These are phyloP conservation scores for Trachelus iudaicus DNA, from an alignment of 2,888 invertebrate genomes.

Conservation along the genomic window DNA sequence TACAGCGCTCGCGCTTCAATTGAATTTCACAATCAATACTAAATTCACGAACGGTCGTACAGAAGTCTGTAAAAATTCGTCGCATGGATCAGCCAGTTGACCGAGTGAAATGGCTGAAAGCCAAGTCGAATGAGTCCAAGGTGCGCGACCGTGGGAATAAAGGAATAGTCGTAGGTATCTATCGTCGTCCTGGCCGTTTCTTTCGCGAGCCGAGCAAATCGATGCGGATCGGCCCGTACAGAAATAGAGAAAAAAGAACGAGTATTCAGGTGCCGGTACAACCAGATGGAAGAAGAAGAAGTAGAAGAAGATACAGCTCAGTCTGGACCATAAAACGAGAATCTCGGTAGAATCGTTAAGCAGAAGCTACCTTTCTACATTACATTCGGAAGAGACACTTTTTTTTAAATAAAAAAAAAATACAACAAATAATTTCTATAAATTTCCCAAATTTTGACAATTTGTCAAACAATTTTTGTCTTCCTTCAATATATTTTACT, in stretches of 20 bases:
- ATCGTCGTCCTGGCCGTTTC: background rate
- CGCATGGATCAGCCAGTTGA: background rate
- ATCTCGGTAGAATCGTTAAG: background rate
- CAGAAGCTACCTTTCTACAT: background rate
- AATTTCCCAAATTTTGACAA: no score
- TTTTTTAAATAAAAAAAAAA: background rate
- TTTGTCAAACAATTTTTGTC: no score
- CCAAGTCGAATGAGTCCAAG: background rate
- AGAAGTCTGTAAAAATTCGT: background rate
- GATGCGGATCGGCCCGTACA: constrained; percentile 4
- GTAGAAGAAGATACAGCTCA: background rate
- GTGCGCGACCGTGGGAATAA: background rate
- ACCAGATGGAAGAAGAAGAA: background rate
- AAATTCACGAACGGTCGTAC: background rate
- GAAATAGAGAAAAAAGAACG: constrained; percentile 2
- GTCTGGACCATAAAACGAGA: background rate
- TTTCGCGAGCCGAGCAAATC: background rate
- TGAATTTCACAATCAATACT: constrained; percentile 10
- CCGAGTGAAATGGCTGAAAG: background rate
- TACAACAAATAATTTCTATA: no score
- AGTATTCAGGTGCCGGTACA: constrained; percentile 6
- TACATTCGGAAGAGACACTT: background rate
- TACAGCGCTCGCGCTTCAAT: background rate
- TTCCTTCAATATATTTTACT: background rate
- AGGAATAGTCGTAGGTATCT: background rate